Evolutionary conservation across 2,113 vertebrate species (phyloP).

Genomic region (Nettapus auritus): DNA sequence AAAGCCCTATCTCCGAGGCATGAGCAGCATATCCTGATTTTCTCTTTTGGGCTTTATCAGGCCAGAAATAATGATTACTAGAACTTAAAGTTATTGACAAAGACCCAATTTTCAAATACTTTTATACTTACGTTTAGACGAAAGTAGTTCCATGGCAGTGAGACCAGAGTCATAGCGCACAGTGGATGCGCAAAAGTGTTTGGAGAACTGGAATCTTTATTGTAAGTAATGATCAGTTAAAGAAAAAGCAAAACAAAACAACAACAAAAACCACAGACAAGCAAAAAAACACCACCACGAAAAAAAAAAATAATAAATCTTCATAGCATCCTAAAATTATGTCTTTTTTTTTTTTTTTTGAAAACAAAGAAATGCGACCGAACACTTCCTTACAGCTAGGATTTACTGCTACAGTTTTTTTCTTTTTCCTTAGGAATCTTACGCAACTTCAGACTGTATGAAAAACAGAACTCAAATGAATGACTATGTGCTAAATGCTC

Average conservation of each 20-base stretch:
- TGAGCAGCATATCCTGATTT: neutral
- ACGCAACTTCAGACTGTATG: neutral
- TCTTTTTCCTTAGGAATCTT: neutral
- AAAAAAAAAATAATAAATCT: too few species aligned
- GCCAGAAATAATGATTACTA: neutral
- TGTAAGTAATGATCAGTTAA: neutral
- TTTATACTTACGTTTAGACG: neutral
- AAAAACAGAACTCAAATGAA: constrained; percentile 46
- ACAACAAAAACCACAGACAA: too few species aligned
- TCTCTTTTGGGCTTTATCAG: neutral
- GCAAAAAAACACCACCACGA: neutral
- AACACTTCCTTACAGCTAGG: neutral
- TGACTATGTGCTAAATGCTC: constrained; percentile 56
- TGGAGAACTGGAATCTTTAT: neutral
- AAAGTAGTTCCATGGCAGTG: neutral
- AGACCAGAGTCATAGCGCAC: neutral
- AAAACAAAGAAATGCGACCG: neutral
- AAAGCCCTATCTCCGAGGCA: neutral
- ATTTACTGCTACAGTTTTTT: neutral
- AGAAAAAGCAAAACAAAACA: neutral
- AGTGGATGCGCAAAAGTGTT: neutral
- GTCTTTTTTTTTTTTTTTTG: neutral
- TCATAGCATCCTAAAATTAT: too few species aligned
- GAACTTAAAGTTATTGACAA: neutral
- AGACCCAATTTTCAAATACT: neutral